Evolutionary conservation across 1,140 invertebrate species (phyloP).

Genomic region (Scaptomyza montana): DNA sequence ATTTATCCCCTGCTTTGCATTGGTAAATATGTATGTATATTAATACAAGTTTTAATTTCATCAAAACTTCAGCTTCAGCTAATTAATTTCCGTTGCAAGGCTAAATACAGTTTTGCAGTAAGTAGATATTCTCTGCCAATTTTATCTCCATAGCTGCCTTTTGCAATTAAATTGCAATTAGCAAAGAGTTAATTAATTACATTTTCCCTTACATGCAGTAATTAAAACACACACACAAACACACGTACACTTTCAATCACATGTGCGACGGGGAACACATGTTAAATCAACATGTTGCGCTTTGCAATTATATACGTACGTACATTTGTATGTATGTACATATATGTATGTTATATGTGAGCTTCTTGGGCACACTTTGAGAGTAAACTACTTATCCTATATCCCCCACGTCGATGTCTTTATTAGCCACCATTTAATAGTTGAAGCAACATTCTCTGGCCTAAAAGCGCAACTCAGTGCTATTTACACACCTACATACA

Average conservation of each 20-base stretch:
- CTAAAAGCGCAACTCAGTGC: conserved; percentile 51
- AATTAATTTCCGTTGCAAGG: conserved; percentile 6
- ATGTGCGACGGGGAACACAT: conserved; percentile 56
- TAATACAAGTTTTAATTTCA: too few relatives aligned
- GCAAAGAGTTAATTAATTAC: conserved; percentile 73
- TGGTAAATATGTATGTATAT: too few relatives aligned
- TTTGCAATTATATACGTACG: conserved; percentile 20
- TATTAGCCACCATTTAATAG: conserved; percentile 29
- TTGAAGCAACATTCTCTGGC: conserved; percentile 20
- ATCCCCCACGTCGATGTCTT: conserved; percentile 17
- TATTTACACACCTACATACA: conserved; percentile 12
- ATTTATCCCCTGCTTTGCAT: too few relatives aligned
- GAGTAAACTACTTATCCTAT: background rate
- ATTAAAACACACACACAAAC: conserved; percentile 17
- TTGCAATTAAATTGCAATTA: conserved; percentile 76
- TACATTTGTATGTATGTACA: background rate
- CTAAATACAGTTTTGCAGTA: background rate
- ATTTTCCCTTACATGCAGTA: conserved; percentile 49
- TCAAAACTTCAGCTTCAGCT: too few relatives aligned
- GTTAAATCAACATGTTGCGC: conserved; percentile 78
- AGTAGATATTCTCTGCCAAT: conserved; percentile 13
- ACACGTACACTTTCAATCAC: conserved; percentile 19
- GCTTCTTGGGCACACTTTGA: conserved; percentile 14
- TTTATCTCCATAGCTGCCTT: conserved; percentile 23
- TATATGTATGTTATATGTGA: background rate